Conservation (phyloP, 2,113 vertebrate species). For the Mobula birostris region DNA sequence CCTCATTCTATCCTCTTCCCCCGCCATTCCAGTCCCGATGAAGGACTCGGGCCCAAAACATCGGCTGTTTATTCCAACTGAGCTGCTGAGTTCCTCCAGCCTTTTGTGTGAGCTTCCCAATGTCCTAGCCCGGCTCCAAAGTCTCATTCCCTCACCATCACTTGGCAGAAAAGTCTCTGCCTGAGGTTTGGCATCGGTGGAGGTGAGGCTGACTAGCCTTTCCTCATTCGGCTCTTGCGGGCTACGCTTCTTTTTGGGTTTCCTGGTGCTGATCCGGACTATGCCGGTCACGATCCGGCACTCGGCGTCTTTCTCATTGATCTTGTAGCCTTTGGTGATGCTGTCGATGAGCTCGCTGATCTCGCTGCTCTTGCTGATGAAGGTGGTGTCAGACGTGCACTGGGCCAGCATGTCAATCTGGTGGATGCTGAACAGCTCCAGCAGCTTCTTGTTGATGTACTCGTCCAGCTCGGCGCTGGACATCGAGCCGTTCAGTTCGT, state of each 20-base stretch:
- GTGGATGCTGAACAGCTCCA: conserved; percentile 91
- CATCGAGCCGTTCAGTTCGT: conserved; percentile 76
- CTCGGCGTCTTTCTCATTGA: conserved; percentile 92
- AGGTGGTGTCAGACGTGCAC: conserved; percentile 91
- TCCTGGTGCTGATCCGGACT: conserved; percentile 93
- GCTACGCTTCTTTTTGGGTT: conserved; percentile 50
- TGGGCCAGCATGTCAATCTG: conserved; percentile 97
- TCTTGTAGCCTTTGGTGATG: conserved; percentile 94
- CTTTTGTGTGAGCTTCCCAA: no score
- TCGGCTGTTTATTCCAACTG: no score
- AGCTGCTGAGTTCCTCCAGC: no score
- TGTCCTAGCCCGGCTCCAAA: no score
- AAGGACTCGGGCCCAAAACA: no score
- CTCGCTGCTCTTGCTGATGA: conserved; percentile 93
- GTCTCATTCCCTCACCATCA: not conserved
- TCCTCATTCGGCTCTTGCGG: not conserved
- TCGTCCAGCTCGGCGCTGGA: conserved; percentile 84
- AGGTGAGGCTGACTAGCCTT: not conserved
- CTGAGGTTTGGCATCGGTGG: not conserved
- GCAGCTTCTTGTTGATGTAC: conserved; percentile 89
- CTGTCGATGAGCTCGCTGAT: conserved; percentile 96
- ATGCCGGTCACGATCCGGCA: conserved; percentile 89
- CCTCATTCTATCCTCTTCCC: no score
- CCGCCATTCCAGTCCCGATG: no score
- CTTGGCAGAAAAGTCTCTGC: not conserved